Evolutionary conservation across 2,888 invertebrate genomes (phyloP), one percentile per base, ranked within the genome.

Genomic region (Cybosia mesomella): DNA sequence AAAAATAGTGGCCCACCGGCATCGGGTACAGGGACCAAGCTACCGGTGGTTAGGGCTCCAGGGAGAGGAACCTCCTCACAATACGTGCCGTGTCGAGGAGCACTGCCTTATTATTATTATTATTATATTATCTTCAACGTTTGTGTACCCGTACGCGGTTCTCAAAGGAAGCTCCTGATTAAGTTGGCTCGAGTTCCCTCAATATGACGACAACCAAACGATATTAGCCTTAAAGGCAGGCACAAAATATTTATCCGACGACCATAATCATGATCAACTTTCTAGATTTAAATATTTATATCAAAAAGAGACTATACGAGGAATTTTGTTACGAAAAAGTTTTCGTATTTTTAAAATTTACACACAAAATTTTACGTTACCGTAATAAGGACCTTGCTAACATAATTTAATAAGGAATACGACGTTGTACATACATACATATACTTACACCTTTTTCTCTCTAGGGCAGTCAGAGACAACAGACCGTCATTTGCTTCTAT

Each of bases 161-260:
- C 72, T 87, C 87, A 88, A 89, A 89, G 85, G 84, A 82, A 85
- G 77, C 81, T 80, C 81, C 77, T 87, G 86, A 86, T 87, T 85
- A 86, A 86, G 84, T 89, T 87, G 82, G 80, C 75, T 80, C 73
- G 84, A 82, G 83, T 83, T 84, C 81, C 81, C 79, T 81, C 83
- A 83, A 84, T 84, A 83, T 77, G 75, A 80, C 70, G 80, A 75
- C 79, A 82, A 84, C 81, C 84, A 86, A 89, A 88, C 81, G 82
- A 83, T 84, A 58, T 68, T 68, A 68, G 57, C 65, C 15, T 64
- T 60, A 60, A 57, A 61, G 53, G 49, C 36, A 53, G 64, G 49
- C 49, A 55, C 55, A 82, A 83, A 85, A 84, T 82, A 75, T 85
- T 86, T 82, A 77, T 73, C 66, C 55, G 22, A 64, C 49, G 55